Evolutionary conservation across 1,140 invertebrate genomes (phyloP), one percentile per base, ranked within the genome.

Genomic region (Zaprionus gabonicus): DNA sequence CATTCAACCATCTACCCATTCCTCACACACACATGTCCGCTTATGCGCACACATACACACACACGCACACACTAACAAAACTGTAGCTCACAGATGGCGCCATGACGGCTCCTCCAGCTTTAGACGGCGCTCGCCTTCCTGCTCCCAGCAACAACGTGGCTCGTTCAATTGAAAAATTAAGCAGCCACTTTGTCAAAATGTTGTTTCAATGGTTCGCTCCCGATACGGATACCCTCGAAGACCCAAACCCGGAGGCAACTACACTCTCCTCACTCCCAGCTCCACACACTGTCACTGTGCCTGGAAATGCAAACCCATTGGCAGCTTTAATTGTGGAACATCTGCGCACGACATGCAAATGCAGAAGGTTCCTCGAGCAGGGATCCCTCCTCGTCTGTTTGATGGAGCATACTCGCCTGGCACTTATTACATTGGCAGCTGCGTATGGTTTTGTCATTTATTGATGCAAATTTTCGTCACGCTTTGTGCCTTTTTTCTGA

Each of bases 371-470:
- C 75, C 46, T 13, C 46, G 7, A n/a, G 41, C 6, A 46, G 41
- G n/a, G n/a, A 46, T 46, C n/a, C 20, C 46, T 51, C 46, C 5
- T 51, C 59, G 44, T 60, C 74, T 62, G 65, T 68, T 63, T 87
- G 84, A 87, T 87, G 84, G 78, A 87, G 84, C 85, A 88, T 79
- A 81, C 85, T 90, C 82, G 71, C 58, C 79, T 90, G 82, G 81
- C 85, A 90, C 86, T 85, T 90, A 91, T 90, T 85, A 90, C 79
- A 82, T 82, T 85, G 86, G 82, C 80, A 81, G 86, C 83, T 82
- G 79, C 86, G 86, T 77, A 91, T 84, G 85, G 85, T 90, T 88
- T 90, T 88, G 84, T 82, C 84, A 87, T 88, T 88, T 88, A 88
- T 88, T 88, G 84, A 88, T 88, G 84, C 85, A 88, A 84, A 88